Conservation (phyloP, 2,797 vertebrate genomes). For the Micrastur ruficollis region DNA sequence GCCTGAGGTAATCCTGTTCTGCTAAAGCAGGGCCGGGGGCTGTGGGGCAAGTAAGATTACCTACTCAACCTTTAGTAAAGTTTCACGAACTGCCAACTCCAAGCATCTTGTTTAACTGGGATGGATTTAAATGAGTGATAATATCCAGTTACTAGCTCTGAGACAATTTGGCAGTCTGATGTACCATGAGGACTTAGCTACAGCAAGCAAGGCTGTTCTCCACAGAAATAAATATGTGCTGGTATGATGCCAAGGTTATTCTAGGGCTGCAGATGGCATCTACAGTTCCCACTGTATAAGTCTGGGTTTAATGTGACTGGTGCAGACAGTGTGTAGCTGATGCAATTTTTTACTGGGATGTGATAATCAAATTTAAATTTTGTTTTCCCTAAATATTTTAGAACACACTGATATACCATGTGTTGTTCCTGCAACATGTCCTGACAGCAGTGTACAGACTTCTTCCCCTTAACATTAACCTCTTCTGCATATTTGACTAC, state of each 20-base stretch:
- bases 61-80: background rate
- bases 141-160: conserved; percentile 41
- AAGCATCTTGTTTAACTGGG: background rate
- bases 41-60: background rate
- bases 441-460: background rate
- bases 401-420: background rate
- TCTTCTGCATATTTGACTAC: background rate
- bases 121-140: conserved; percentile 5
- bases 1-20: background rate
- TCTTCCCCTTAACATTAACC: background rate
- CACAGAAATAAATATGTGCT: conserved; percentile 17
- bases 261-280: conserved; percentile 45
- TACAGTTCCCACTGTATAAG: background rate
- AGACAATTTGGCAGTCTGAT: conserved; percentile 37
- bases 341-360: background rate
- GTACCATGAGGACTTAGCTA: conserved; percentile 20
- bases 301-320: background rate
- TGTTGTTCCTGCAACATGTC: background rate
- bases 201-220: background rate
- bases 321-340: background rate
- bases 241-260: conserved; percentile 46
- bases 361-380: conserved; percentile 8
- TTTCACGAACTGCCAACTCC: background rate
- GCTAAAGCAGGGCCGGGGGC: background rate
- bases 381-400: conserved; percentile 2